Percentiles rank a stretch among this genome's conserved stretches.
Conservation (phyloP, 2,113 vertebrate genomes). For the Ptilorrhoa leucosticta region DNA sequence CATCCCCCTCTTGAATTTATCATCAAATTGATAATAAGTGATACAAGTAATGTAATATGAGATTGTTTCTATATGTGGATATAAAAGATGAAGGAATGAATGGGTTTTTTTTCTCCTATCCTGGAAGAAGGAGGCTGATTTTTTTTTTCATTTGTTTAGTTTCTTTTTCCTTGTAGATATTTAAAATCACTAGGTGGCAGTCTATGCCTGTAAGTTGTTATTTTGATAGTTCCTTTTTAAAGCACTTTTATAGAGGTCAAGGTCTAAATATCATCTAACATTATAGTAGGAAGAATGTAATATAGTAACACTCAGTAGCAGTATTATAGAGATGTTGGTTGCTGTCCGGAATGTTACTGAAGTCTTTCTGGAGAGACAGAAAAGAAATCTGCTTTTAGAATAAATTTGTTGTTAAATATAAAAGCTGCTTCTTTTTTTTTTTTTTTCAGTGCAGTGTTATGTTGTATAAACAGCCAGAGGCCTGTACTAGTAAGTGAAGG, state of each 20-base stretch:
- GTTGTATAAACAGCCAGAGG: not conserved
- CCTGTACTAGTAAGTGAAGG: not conserved
- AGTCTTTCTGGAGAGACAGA: not conserved
- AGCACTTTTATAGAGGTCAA: not conserved
- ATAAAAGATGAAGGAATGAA: not conserved
- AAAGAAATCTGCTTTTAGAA: not conserved
- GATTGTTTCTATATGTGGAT: not conserved
- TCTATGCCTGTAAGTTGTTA: not conserved
- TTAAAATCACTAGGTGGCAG: constrained; percentile 68
- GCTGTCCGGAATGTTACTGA: not conserved
- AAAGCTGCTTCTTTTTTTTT: not conserved
- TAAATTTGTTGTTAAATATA: not conserved
- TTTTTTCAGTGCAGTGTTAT: not conserved
- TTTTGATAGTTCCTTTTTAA: not conserved
- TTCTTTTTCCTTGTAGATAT: not conserved
- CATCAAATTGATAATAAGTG: not conserved
- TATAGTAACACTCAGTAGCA: not conserved
- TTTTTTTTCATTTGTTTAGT: not conserved
- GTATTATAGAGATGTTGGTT: not conserved
- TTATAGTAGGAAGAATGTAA: not conserved
- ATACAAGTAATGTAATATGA: not conserved
- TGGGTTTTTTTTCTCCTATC: rapidly evolving
- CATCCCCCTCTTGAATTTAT: not conserved
- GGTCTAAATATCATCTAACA: not conserved
- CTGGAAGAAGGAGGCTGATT: not conserved